Base-by-base conservation (phyloP, 2,797 vertebrate species). In the Lutjanus campechanus region DNA sequence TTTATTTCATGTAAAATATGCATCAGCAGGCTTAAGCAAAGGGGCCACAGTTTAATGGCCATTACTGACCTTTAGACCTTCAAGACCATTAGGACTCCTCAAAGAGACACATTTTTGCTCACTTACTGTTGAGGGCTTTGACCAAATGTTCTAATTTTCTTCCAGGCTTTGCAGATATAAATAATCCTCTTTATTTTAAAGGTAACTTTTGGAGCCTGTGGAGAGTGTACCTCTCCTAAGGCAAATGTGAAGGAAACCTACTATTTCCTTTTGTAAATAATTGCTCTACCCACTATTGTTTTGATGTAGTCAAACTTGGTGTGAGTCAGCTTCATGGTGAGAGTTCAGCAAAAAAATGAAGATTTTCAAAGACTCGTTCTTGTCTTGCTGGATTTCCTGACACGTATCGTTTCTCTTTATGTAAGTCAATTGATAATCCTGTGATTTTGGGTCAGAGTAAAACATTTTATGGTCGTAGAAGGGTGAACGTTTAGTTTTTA, bases 111-210 rank as follows among this genome's bases (percentile, higher is more conserved):
- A 13, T n/a, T 58, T 44, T 11, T 36, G 19, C 19, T 40, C n/a
- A 20, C 25, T 46, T 50, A 51, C 69, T 49, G 51, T 69, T 51
- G 22, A 43, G 36, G 3, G n/a, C 7, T 63, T 49, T 76, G 41
- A 79, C 51, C 40, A 19, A 40, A 58, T 19, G 20, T 53, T 56
- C 71, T 15, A 4, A 29, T 76, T 74, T 75, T 43, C 60, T 51
- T 22, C 19, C 11, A 60, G 13, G 50, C 43, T 66, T 53, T 36
- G 41, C 44, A 44, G 47, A 49, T 61, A 29, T n/a, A 59, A 55
- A 46, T 49, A 55, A 46, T 13, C 10, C 22, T 20, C 16, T 46
- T 60, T 1, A 40, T 17, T 16, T 44, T 55, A 17, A 67, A n/a
- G 46, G 12, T 19, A 44, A 51, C 11, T 41, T 41, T 19, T 0